Conservation (phyloP, 2,888 invertebrate species). For the Drosophila tripunctata region DNA sequence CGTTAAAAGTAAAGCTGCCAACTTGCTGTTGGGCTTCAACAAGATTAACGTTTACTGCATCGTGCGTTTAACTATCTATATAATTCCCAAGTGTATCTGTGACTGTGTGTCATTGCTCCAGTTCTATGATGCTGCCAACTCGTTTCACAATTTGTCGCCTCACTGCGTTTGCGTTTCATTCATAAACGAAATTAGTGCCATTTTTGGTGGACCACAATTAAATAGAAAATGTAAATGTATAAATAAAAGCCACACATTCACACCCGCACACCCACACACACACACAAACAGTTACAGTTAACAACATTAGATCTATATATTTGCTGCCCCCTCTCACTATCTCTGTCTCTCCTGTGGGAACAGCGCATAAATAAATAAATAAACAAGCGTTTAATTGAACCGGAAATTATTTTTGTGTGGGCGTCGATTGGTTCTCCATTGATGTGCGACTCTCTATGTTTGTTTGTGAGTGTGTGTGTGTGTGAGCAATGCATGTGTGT, state of each 20-base stretch:
- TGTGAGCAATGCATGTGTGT: conserved; percentile 18
- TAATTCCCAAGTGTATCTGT: not conserved
- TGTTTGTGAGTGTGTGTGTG: conserved; percentile 16
- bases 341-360: conserved; percentile 31
- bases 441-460: not conserved
- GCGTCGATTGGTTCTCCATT: conserved; percentile 49
- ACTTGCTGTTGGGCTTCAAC: conserved; percentile 7
- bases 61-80: not conserved
- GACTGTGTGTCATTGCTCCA: not conserved
- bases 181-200: conserved; percentile 63
- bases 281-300: not conserved
- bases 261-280: not conserved
- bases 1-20: not conserved
- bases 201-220: conserved; percentile 42
- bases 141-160: conserved; percentile 3
- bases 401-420: conserved; percentile 70
- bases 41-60: conserved; percentile 26
- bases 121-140: conserved; percentile 22
- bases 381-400: conserved; percentile 78
- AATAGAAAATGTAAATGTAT: conserved; percentile 35
- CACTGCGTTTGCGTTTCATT: conserved; percentile 32
- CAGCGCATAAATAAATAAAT: conserved; percentile 71
- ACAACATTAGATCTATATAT: not conserved
- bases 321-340: not conserved
- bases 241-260: conserved; percentile 15